Base-by-base conservation (phyloP, 2,888 invertebrate genomes). In the Drosophila mercatorum region DNA sequence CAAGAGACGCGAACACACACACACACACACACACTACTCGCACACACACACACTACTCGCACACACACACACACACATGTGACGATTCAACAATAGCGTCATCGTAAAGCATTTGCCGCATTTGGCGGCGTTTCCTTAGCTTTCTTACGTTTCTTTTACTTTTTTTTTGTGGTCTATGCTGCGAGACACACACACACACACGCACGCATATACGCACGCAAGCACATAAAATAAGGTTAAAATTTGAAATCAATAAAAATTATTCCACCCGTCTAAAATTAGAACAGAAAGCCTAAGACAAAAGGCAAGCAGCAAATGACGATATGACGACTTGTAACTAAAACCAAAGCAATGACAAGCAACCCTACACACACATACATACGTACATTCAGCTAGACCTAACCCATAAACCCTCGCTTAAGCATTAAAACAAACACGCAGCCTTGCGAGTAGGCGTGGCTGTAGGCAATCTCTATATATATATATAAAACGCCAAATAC, bases 241-340 rank as follows among this genome's bases (percentile, higher is more conserved):
- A 88, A 88, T 88, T 88, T 90, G 85, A 90, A 91, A 91, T 91
- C 91, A 91, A 91, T 90, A 90, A 91, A 90, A 91, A 84, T 89
- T 90, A 91, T 92, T 90, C 87, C 83, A 85, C 89, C 90, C 87
- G 85, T 90, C 91, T 91, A 92, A 92, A 91, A 91, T 92, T 92
- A 92, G 92, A 91, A 83, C 80, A 53, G 34, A 78, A 78, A 78
- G 81, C 69, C 76, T 68, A 53, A 71, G 67, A 71, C 75, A 61
- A 61, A 61, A 61, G 46, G 60, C 67, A 47, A 75, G 55, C 36
- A 75, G 55, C 36, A 17, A 55, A 55, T 41, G 41, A 41, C 49
- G 49, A 55, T 40, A 40, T 53, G 53, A 55, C 52, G 55, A 55
- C 40, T 55, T 40, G 36, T 59, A 55, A 66, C 62, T 57, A 65